Evolutionary conservation across 2,797 vertebrate species (phyloP).

Genomic region (Euphonia xanthogaster): DNA sequence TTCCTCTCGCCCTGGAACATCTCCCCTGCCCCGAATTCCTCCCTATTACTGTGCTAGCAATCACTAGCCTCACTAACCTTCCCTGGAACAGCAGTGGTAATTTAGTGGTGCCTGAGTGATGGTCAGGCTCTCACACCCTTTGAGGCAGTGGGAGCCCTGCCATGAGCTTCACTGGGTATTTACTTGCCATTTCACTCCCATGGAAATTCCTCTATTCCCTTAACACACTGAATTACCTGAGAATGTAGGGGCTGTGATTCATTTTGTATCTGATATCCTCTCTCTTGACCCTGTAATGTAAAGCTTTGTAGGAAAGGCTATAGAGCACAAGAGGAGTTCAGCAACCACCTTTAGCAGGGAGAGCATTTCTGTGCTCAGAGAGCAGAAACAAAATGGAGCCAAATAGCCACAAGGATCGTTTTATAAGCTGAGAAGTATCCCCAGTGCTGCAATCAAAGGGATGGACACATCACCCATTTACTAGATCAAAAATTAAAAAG

Average conservation of each 20-base stretch:
- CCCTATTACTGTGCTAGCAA: neutral
- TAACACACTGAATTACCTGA: neutral
- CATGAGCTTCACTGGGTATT: neutral
- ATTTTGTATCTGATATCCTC: neutral
- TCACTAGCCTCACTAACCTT: neutral
- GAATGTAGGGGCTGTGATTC: neutral
- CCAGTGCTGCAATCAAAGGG: neutral
- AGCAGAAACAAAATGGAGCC: neutral
- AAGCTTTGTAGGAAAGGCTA: neutral
- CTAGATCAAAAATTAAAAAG: neutral
- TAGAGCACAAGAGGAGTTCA: neutral
- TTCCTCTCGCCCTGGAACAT: neutral
- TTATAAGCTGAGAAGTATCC: neutral
- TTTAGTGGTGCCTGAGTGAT: neutral
- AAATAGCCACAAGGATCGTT: neutral
- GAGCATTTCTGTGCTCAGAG: neutral
- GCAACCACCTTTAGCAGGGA: neutral
- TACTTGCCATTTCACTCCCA: neutral
- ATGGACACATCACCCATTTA: neutral
- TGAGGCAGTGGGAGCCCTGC: neutral
- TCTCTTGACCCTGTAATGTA: neutral
- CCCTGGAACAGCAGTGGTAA: neutral
- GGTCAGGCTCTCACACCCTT: rapidly evolving
- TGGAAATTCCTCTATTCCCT: neutral
- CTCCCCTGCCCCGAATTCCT: neutral